Conservation (phyloP, 1,140 invertebrate genomes). For the Euura saliciscinereae region DNA sequence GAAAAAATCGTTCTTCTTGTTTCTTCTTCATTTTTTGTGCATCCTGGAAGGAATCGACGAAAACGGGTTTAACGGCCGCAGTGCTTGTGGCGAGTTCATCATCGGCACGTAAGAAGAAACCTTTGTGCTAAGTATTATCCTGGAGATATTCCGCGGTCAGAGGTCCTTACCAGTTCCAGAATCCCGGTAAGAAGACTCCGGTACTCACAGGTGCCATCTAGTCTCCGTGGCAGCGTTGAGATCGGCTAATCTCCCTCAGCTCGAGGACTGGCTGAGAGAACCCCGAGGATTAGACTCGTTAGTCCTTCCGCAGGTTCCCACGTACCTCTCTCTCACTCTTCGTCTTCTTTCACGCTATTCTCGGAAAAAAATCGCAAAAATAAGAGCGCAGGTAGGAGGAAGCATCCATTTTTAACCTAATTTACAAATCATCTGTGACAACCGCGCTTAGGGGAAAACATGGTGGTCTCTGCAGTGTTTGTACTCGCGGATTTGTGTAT, state of each 20-base stretch:
- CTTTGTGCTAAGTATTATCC: no score
- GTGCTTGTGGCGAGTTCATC: background rate
- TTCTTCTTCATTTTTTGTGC: no score
- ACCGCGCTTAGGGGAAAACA: no score
- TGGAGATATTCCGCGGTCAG: no score
- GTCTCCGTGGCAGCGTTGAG: constrained; percentile 26
- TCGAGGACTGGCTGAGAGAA: constrained; percentile 14
- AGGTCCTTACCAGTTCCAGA: no score
- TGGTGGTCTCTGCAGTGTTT: no score
- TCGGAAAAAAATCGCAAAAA: no score
- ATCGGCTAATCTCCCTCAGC: constrained; percentile 44
- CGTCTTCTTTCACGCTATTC: no score
- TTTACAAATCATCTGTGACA: no score
- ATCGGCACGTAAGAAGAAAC: no score
- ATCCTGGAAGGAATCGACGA: background rate
- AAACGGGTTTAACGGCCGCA: background rate
- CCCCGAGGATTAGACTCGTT: constrained; percentile 54
- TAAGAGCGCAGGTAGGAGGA: no score
- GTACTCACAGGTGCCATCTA: constrained; percentile 45
- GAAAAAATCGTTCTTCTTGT: background rate
- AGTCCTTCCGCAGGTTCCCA: constrained; percentile 48
- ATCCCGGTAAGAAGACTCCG: background rate
- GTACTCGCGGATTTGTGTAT: background rate
- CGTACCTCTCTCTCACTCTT: constrained; percentile 22
- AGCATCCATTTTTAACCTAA: no score